Evolutionary conservation across 23 tunicate species (phyloP), one percentile per base, ranked within the genome.

Genomic region (Aplidium turbinatum): DNA sequence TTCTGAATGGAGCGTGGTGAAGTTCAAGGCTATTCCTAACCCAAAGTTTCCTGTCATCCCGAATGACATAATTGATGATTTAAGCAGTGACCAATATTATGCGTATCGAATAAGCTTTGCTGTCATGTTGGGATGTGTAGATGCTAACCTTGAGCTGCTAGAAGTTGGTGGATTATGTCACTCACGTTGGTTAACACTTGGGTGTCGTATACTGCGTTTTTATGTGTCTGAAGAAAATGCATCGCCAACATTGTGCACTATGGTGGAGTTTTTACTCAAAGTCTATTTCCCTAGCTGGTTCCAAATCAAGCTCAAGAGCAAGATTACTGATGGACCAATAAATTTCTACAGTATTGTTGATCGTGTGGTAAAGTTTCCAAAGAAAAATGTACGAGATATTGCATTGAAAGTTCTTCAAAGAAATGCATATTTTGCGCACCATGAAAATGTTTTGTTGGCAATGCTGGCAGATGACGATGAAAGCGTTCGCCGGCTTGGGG

Each of bases 341-440:
- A 76, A 62, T 38, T 65, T 58, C 45, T 33, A 35, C 24, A 4
- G 39, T 28, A 58, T 76, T 26, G 11, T 62, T 18, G 47, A 60
- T 13, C 16, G 82, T 21, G 54, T 40, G 20, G 2, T 19, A 1
- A 36, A 36, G 33, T 63, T 65, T 60, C 35, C 75, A 35, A 61
- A 76, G 57, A 64, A 24, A 62, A 47, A 39, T 11, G 42, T 65
- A 21, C 26, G 71, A 61, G 34, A 38, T 34, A 28, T 18, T 27
- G 82, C 82, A 23, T 26, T 76, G 19, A 22, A 4, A 32, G 33
- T 21, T 6, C 13, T 74, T 31, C 53, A 38, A 58, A 33, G 55
- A 36, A 65, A 76, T 38, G 31, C 75, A 47, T 76, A 36, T 38
- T 76, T 76, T 64, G 82, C 82, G 18, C 82, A 40, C 68, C 82